phyloP scores from a whole-genome alignment of 2,113 vertebrate genomes.

The Syngnathus scovelli region DNA sequence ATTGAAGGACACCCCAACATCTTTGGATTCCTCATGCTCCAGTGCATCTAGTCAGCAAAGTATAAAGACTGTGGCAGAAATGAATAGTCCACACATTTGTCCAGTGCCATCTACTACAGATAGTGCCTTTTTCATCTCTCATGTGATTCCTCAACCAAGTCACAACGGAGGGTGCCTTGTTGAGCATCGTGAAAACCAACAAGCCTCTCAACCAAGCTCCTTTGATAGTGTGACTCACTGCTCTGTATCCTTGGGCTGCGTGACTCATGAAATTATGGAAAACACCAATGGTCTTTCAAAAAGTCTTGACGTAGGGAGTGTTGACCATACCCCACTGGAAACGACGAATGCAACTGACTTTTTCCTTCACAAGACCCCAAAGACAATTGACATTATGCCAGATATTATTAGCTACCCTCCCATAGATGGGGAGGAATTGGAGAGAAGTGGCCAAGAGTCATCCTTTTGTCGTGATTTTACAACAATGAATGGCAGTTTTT shows the following conservation, averaged over 20 bases:
- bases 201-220: slow-evolving; percentile 15
- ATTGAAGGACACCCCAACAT: slow-evolving; percentile 10
- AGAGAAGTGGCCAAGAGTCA: slow-evolving; percentile 35
- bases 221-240: slow-evolving; percentile 30
- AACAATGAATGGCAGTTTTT: slow-evolving; percentile 10
- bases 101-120: slow-evolving; percentile 38
- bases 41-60: slow-evolving; percentile 9
- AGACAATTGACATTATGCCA: slow-evolving; percentile 39
- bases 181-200: slow-evolving; percentile 19
- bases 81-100: background rate
- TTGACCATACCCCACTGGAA: slow-evolving; percentile 14
- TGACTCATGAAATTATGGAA: slow-evolving; percentile 45
- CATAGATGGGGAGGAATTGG: slow-evolving; percentile 60
- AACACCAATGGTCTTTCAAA: slow-evolving; percentile 19
- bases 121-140: slow-evolving; percentile 31
- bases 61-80: background rate
- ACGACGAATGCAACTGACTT: slow-evolving; percentile 4
- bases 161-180: slow-evolving; percentile 18
- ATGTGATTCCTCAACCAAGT: slow-evolving; percentile 25
- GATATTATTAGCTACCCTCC: slow-evolving; percentile 64
- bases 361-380: slow-evolving; percentile 43
- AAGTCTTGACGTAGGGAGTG: slow-evolving; percentile 1
- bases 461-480: slow-evolving; percentile 15
- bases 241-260: slow-evolving; percentile 53
- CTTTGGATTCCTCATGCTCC: slow-evolving; percentile 1